Evolutionary conservation across 64 coral and sea anemone species (phyloP), one percentile per base, ranked within the genome.

Genomic region (Platygyra sinensis): DNA sequence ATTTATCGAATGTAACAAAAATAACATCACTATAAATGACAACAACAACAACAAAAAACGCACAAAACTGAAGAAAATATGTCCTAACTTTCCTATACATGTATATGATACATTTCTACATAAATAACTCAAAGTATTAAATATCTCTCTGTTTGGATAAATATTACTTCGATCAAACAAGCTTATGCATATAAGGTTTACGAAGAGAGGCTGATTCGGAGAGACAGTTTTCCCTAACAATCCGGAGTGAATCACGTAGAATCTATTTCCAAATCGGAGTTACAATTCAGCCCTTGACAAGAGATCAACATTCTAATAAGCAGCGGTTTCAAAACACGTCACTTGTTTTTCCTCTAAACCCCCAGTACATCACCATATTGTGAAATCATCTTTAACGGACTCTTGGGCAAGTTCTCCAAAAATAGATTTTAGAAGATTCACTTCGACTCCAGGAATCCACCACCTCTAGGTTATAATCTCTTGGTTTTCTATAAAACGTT

Each of bases 1-100:
- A 85, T 2, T 62, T 85, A 85, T 46, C 60, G 64, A 82, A 82
- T 64, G 60, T 82, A 82, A 82, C 63, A 85, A 85, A 85, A 85
- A 85, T 83, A 85, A 69, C 62, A 85, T 9, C 9, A 67, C 32
- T 83, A 12, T 83, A 49, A 63, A 67, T 13, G 32, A 83, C 42
- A 59, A 83, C 1, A 59, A 83, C 1, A 46, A 46, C 42, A 46
- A 46, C 3, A 46, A 46, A 46, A 46, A 46, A 57, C 7, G 15
- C 54, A 67, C 80, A 65, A 83, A 38, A 3, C 17, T 39, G 24
- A 18, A 46, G 42, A 83, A 83, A 69, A 69, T 50, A 69, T 11
- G 20, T 82, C 69, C 36, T 67, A 25, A 69, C 24, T 69, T 69
- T 69, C 20, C 20, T 11, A 9, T 69, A 69, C 54, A 57, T 57